phyloP scores from a whole-genome alignment of 2,113 vertebrate genomes.

The Leucosticte australis region DNA sequence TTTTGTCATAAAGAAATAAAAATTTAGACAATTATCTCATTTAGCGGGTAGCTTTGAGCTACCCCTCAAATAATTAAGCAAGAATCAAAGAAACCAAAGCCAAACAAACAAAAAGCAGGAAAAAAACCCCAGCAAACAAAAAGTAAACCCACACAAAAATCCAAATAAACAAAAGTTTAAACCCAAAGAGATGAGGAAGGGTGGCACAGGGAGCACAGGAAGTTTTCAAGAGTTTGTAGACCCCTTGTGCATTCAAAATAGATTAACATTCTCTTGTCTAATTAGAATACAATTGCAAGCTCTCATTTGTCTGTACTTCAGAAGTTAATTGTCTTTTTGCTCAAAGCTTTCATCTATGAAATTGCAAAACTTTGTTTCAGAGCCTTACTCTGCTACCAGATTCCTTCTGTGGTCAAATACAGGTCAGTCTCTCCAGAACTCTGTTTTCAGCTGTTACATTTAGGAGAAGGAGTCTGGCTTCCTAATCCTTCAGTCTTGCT shows the following conservation, averaged over 20 bases:
- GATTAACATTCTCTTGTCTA: not conserved
- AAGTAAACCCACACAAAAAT: not conserved
- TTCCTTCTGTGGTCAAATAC: not conserved
- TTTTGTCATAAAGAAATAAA: not conserved
- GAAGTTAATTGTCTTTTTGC: not conserved
- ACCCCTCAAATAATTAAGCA: not conserved
- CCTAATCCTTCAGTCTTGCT: not conserved
- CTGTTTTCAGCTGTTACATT: not conserved
- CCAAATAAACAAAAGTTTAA: not conserved
- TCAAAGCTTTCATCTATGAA: not conserved
- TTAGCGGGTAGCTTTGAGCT: not conserved
- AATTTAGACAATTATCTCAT: not conserved
- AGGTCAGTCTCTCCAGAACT: not conserved
- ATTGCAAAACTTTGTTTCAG: not conserved
- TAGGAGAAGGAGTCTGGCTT: not conserved
- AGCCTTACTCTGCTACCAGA: not conserved
- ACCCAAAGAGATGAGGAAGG: not conserved
- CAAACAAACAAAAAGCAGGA: not conserved
- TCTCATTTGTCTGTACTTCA: not conserved
- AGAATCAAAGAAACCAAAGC: not conserved
- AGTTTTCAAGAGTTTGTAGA: conserved; percentile 4
- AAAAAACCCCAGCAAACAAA: not conserved
- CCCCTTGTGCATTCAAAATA: not conserved
- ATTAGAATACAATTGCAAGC: conserved; percentile 14
- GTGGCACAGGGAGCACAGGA: not conserved